Conservation (phyloP, 1,140 invertebrate genomes). For the Drosophila paulistorum region DNA sequence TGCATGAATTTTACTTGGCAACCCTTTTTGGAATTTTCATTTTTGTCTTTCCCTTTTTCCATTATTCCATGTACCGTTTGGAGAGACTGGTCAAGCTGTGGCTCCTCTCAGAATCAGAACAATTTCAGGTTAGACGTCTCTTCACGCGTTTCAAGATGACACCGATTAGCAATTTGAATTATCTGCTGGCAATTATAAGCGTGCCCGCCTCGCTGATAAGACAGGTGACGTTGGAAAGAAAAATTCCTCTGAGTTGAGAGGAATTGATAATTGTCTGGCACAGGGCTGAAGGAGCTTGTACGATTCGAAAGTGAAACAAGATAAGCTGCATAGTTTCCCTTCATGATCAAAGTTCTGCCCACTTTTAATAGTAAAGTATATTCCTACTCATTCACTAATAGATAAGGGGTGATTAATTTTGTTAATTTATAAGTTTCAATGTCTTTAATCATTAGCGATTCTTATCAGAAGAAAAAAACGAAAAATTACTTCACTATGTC, state of each 20-base stretch:
- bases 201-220: conserved; percentile 6
- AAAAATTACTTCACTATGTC: conserved; percentile 7
- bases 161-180: conserved; percentile 1
- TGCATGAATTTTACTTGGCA: not conserved
- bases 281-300: not conserved
- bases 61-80: not conserved
- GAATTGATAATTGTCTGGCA: not conserved
- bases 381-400: conserved; percentile 44
- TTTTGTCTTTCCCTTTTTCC: not conserved
- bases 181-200: not conserved
- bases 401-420: conserved; percentile 49
- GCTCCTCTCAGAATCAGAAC: no score
- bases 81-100: no score
- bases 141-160: conserved; percentile 4
- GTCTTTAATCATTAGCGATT: conserved; percentile 29
- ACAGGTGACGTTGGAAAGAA: conserved; percentile 7
- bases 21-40: not conserved
- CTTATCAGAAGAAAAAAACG: conserved; percentile 25
- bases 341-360: conserved; percentile 2
- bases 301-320: not conserved
- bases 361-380: conserved; percentile 2
- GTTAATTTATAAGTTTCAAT: conserved; percentile 32
- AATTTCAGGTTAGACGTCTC: not conserved
- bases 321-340: not conserved
- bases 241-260: no score